Evolutionary conservation across 2,888 invertebrate species (phyloP), one percentile per base, ranked within the genome.

Genomic region (Nemotelus nigrinus): DNA sequence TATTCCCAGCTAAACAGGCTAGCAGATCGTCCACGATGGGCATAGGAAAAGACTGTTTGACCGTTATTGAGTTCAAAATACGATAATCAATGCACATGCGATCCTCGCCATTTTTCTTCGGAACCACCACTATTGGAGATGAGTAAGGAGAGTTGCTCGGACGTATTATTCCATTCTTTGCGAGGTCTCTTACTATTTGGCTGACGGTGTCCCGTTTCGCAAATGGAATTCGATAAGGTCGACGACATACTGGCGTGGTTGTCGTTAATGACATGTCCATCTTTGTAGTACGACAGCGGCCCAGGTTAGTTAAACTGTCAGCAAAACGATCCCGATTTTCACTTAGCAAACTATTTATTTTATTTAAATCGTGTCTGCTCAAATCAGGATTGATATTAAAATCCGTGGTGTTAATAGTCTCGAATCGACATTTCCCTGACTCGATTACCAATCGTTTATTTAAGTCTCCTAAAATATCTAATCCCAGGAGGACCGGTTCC

Each of bases 41-140:
- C 81, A 81, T 81, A 4, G 80, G 79, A 43, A 57, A 81, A 3
- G 79, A 78, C 8, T 64, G 78, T 58, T 80, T 81, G 5, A 64
- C 76, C 5, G 67, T 67, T 45, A 67, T 43, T 48, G 47, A n/a
- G n/a, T 77, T 77, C 25, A 77, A 45, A 1, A n/a, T 41, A 25
- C 57, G n/a, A n/a, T 58, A 77, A 47, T 77, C 68, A 2, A 77
- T 60, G 47, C 68, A 80, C 7, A 80, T 50, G 2, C 80, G 76
- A 41, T 80, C 76, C 60, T 81, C 81, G 2, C 80, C 80, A 67
- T 81, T 80, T 75, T 79, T 70, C 50, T 81, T 81, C n/a, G 77
- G 75, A 2, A 80, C 79, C 2, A 82, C 68, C 10, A 81, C 81
- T 2, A 81, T 76, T 6, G 80, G 79, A 6, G 81, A 81, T 4